Evolutionary conservation across 1,140 invertebrate species (phyloP), one percentile per base, ranked within the genome.

Genomic region (Aphis craccivora): DNA sequence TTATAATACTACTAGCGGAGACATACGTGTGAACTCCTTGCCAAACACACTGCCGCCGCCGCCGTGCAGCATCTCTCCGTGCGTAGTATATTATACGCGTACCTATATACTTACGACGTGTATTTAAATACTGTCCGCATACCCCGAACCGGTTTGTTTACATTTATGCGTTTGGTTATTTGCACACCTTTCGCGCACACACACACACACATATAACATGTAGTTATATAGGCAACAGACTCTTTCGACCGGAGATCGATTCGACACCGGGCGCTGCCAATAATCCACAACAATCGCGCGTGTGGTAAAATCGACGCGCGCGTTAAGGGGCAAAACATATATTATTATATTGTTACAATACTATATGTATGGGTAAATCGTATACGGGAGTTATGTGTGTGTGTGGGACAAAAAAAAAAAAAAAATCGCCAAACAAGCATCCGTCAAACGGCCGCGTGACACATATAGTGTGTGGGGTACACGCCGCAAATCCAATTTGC

Each of bases 61-160:
- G 37, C 35, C 6, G 60, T 37, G 25, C 43, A 40, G 37, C 37
- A 40, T 40, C 37, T 40, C 37, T 40, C 37, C 37, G 37, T 40
- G 2, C 37, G 37, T 40, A 40, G 37, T 40, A 40, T 40, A 40
- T 40, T 40, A 40, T 40, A n/a, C n/a, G n/a, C n/a, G n/a, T n/a
- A n/a, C n/a, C n/a, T n/a, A n/a, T 40, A 40, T 40, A 40, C 37
- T 40, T 40, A 91, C 67, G 30, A 11, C 23, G 60, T 7, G n/a
- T 53, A 84, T 92, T 84, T 51, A 37, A 83, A 92, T 67, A 67
- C 84, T 30, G 91, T 92, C 37, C 76, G 91, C 43, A 92, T 91
- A 45, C 90, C 67, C 43, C 91, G n/a, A 83, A 93, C 91, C 91
- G 76, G 91, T 92, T 84, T 84, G 91, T 84, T 51, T n/a, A 37